A percentile compares a stretch with the other conserved stretches of the same genome.
These are phyloP conservation scores for Meleagris gallopavo DNA, from an alignment of 2,113 vertebrate species.

Conservation along the genomic window DNA sequence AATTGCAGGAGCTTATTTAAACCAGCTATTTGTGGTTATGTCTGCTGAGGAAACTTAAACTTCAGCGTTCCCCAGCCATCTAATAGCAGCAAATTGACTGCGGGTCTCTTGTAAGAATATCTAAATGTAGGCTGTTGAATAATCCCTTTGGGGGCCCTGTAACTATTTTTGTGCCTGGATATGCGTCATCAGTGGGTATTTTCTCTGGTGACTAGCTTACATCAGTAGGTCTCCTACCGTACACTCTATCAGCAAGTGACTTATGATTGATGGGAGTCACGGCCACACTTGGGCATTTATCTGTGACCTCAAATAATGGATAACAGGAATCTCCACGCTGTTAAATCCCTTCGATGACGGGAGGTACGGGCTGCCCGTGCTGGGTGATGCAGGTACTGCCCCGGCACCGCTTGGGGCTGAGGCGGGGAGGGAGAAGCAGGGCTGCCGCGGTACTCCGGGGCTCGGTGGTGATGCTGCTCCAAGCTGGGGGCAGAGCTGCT, in stretches of 20 bases:
- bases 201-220: slow-evolving; percentile 99
- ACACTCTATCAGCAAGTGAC: slow-evolving; percentile 89
- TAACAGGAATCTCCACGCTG: slow-evolving; percentile 86
- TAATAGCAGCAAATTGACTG: slow-evolving; percentile 77
- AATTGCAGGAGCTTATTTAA: slow-evolving; percentile 73
- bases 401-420: slow-evolving; percentile 48
- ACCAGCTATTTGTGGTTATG: slow-evolving; percentile 79
- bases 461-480: neutral
- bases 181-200: slow-evolving; percentile 99
- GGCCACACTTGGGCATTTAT: slow-evolving; percentile 80
- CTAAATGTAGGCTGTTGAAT: slow-evolving; percentile 93
- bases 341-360: slow-evolving; percentile 86
- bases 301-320: slow-evolving; percentile 85
- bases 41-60: slow-evolving; percentile 80
- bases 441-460: neutral
- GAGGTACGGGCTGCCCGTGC: slow-evolving; percentile 83
- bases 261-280: slow-evolving; percentile 92
- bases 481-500: neutral
- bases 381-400: slow-evolving; percentile 84
- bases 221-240: slow-evolving; percentile 98
- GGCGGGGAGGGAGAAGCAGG: slow-evolving; percentile 42
- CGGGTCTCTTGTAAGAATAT: slow-evolving; percentile 89
- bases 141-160: slow-evolving; percentile 91
- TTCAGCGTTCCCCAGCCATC: slow-evolving; percentile 71
- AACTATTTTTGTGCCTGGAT: slow-evolving; percentile 99